phyloP scores from a whole-genome alignment of 2,113 vertebrate genomes.

The Todiramphus saurophagus region DNA sequence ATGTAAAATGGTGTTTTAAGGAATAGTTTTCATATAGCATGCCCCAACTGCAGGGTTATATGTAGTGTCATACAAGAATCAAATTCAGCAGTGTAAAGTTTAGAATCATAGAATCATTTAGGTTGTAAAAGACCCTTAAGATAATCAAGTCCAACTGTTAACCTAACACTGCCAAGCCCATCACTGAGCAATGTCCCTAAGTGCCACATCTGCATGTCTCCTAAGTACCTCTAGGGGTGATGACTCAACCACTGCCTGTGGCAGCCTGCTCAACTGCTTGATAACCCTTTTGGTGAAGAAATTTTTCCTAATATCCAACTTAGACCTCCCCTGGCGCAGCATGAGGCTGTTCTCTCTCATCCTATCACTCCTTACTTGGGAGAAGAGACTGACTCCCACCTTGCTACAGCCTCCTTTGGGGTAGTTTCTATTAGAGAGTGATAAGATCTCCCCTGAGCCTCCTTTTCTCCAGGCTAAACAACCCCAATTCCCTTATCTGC shows the following conservation, averaged over 20 bases:
- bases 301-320: background rate
- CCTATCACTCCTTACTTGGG: background rate
- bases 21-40: background rate
- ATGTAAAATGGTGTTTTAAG: background rate
- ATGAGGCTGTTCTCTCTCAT: background rate
- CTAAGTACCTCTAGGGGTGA: background rate
- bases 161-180: background rate
- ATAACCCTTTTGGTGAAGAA: background rate
- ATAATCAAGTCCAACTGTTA: rapidly evolving
- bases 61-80: background rate
- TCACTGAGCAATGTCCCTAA: background rate
- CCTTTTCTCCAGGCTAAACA: background rate
- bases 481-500: background rate
- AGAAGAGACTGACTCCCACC: rapidly evolving
- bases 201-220: rapidly evolving
- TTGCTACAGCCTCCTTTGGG: background rate
- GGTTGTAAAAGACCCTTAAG: background rate
- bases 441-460: background rate
- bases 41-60: rapidly evolving
- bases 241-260: background rate
- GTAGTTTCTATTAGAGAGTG: rapidly evolving
- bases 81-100: background rate
- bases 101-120: background rate
- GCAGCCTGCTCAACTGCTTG: background rate
- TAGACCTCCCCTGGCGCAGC: background rate